Percentiles rank a stretch among this genome's conserved stretches.
These are phyloP conservation scores for Aethes cnicana DNA, from an alignment of 2,888 invertebrate species.

Conservation along the genomic window DNA sequence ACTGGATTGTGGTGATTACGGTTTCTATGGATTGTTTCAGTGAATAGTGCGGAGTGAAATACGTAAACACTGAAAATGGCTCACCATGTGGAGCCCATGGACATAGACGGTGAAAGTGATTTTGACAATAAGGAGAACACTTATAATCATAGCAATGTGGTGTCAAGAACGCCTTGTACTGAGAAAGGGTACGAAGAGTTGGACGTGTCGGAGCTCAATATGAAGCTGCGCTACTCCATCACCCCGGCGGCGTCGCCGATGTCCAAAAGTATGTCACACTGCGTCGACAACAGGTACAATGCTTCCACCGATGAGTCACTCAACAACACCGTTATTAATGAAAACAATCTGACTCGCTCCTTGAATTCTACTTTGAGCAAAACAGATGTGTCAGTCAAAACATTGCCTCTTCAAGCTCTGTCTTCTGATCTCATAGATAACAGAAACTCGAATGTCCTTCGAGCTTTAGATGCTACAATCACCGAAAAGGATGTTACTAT, in stretches of 20 bases:
- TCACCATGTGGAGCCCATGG: slow-evolving; percentile 69
- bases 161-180: slow-evolving; percentile 53
- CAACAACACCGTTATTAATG: slow-evolving; percentile 42
- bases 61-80: slow-evolving; percentile 54
- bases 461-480: slow-evolving; percentile 46
- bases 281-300: slow-evolving; percentile 48
- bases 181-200: slow-evolving; percentile 74
- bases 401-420: slow-evolving; percentile 58
- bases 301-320: slow-evolving; percentile 47
- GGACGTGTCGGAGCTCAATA: slow-evolving; percentile 71
- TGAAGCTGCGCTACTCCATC: slow-evolving; percentile 71
- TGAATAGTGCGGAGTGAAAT: slow-evolving; percentile 31
- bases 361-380: slow-evolving; percentile 57
- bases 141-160: slow-evolving; percentile 63
- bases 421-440: slow-evolving; percentile 51
- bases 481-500: slow-evolving; percentile 48
- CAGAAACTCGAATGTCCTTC: slow-evolving; percentile 46
- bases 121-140: slow-evolving; percentile 75
- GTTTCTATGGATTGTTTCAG: slow-evolving; percentile 24
- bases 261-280: slow-evolving; percentile 66
- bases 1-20: slow-evolving; percentile 20
- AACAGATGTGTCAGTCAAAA: slow-evolving; percentile 54
- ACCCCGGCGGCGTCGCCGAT: slow-evolving; percentile 71
- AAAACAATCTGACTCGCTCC: slow-evolving; percentile 57
- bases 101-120: slow-evolving; percentile 63